A percentile compares a stretch with the other conserved stretches of the same genome.
Conservation (phyloP, 2,888 invertebrate species). For the Thecocarcelia acutangulata region DNA sequence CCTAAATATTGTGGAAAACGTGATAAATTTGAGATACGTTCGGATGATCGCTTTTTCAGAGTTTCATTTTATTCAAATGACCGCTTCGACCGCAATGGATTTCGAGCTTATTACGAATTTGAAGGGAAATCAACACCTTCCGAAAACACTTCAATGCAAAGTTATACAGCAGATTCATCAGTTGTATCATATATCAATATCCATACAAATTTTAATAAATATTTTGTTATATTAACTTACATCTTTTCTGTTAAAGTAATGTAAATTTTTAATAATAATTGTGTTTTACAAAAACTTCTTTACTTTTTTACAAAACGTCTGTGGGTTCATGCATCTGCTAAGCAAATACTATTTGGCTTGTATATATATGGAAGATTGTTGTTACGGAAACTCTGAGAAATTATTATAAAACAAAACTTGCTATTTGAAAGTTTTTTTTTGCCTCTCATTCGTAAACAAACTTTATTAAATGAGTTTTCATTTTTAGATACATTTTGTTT, state of each 20-base stretch:
- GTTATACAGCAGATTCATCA: slow-evolving; percentile 71
- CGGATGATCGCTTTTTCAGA: slow-evolving; percentile 95
- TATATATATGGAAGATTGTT: background rate
- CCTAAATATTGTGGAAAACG: slow-evolving; percentile 90
- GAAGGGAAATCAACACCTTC: slow-evolving; percentile 83
- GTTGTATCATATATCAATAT: background rate
- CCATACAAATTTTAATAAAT: background rate
- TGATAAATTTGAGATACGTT: slow-evolving; percentile 89
- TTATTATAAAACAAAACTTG: no score
- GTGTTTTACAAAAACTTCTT: no score
- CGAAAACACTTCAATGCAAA: slow-evolving; percentile 76
- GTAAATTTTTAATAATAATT: background rate
- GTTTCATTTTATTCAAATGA: slow-evolving; percentile 97
- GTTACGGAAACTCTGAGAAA: background rate
- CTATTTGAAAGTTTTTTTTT: background rate
- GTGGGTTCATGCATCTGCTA: no score
- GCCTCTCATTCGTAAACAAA: slow-evolving; percentile 62
- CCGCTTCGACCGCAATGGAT: slow-evolving; percentile 95
- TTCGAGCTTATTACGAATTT: slow-evolving; percentile 95
- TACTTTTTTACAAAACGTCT: no score
- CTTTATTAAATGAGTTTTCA: background rate
- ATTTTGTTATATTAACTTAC: slow-evolving; percentile 17
- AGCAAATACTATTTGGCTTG: no score
- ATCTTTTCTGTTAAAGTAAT: background rate
- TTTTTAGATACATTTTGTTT: slow-evolving; percentile 18